Evolutionary conservation across 2,797 vertebrate genomes (phyloP).

Genomic region (Neosilurus mollespiculum): DNA sequence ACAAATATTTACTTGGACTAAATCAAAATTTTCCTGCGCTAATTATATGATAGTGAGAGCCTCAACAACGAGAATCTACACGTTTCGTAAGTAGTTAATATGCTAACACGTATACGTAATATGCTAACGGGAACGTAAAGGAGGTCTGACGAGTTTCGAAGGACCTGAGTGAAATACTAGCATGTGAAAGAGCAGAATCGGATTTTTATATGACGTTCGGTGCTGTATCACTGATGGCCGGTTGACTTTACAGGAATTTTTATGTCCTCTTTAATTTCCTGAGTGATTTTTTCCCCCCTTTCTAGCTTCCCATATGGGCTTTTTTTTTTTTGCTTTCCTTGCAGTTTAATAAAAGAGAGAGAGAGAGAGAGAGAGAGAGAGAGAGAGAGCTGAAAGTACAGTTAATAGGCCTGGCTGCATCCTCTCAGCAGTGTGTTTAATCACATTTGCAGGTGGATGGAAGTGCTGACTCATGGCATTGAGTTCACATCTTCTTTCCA

Average conservation of each 20-base stretch:
- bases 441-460: slow-evolving; percentile 22
- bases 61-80: too few relatives aligned
- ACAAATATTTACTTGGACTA: too few relatives aligned
- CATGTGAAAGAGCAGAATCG: too few relatives aligned
- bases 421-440: not conserved
- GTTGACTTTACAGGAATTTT: not conserved
- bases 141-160: not conserved
- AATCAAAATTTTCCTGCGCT: not conserved
- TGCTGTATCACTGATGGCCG: too few relatives aligned
- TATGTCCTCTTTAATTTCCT: not conserved
- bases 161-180: too few relatives aligned
- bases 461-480: slow-evolving; percentile 19
- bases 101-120: too few relatives aligned
- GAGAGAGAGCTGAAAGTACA: not conserved
- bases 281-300: not conserved
- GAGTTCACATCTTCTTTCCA: not conserved
- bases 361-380: not conserved
- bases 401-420: slow-evolving; percentile 10
- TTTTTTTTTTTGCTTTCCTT: slow-evolving; percentile 12
- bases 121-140: not conserved
- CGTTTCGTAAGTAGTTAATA: too few relatives aligned
- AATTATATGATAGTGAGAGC: not conserved
- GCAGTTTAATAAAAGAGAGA: not conserved
- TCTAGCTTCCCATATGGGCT: not conserved
- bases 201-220: too few relatives aligned